Percentiles rank a stretch among this genome's conserved stretches.
These are phyloP conservation scores for Cactoblastis cactorum DNA, from an alignment of 2,888 invertebrate species.

Conservation along the genomic window DNA sequence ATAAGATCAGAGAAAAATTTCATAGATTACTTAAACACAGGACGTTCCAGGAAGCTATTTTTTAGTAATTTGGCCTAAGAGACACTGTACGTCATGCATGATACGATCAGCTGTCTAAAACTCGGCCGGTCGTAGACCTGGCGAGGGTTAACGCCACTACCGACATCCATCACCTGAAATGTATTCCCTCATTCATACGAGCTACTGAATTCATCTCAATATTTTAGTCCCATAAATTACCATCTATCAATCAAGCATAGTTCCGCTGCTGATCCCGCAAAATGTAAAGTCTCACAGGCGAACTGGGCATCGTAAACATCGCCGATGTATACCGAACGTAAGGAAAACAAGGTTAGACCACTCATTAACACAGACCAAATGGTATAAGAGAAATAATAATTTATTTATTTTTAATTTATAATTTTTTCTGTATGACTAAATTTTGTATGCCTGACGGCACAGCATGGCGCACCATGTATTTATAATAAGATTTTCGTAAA, in stretches of 20 bases:
- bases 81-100: slow-evolving; percentile 31
- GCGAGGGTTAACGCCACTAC: slow-evolving; percentile 53
- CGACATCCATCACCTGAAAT: slow-evolving; percentile 63
- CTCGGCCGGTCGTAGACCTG: slow-evolving; percentile 72
- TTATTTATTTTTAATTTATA: no score
- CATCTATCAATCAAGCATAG: slow-evolving; percentile 42
- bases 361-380: not conserved
- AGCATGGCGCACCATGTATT: no score
- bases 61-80: slow-evolving; percentile 38
- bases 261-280: slow-evolving; percentile 24
- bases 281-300: slow-evolving; percentile 38
- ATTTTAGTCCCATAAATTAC: slow-evolving; percentile 68
- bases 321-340: slow-evolving; percentile 25
- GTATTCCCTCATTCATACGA: slow-evolving; percentile 45
- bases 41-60: slow-evolving; percentile 37
- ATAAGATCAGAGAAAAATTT: not conserved
- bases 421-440: no score
- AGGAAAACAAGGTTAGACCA: not conserved
- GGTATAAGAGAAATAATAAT: not conserved
- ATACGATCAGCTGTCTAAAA: slow-evolving; percentile 66
- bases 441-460: no score
- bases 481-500: no score
- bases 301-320: slow-evolving; percentile 24
- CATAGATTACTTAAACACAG: slow-evolving; percentile 34
- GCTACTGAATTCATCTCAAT: slow-evolving; percentile 65